phyloP scores from a whole-genome alignment of 2,888 invertebrate genomes.

The Cerceris ruficornis region DNA sequence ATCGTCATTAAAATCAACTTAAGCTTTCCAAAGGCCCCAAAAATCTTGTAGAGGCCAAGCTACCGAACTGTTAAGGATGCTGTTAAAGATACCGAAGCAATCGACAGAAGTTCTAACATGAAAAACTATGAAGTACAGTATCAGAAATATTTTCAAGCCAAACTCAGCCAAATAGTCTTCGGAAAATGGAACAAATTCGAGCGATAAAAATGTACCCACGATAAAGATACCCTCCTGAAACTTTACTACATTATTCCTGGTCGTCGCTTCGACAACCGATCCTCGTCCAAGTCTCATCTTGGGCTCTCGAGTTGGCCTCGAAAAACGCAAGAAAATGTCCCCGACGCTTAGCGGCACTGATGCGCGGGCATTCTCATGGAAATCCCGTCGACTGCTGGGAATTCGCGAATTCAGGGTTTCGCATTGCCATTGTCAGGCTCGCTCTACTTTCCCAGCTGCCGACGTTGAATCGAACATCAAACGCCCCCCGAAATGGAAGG shows the following conservation, averaged over 20 bases:
- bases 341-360: slow-evolving; percentile 11
- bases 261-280: slow-evolving; percentile 2
- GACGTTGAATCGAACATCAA: slow-evolving; percentile 7
- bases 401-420: slow-evolving; percentile 32
- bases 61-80: too few relatives aligned
- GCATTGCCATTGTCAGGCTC: slow-evolving; percentile 19
- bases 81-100: too few relatives aligned
- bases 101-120: too few relatives aligned
- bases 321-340: slow-evolving; percentile 17
- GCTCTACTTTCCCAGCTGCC: slow-evolving; percentile 19
- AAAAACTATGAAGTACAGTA: too few relatives aligned
- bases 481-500: slow-evolving; percentile 3
- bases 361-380: slow-evolving; percentile 42
- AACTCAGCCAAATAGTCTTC: slow-evolving; percentile 17
- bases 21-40: too few relatives aligned
- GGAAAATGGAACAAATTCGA: slow-evolving; percentile 18
- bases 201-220: too few relatives aligned
- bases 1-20: too few relatives aligned
- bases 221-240: too few relatives aligned
- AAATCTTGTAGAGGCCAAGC: too few relatives aligned
- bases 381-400: slow-evolving; percentile 24
- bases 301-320: not conserved
- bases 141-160: too few relatives aligned
- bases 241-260: slow-evolving; percentile 21
- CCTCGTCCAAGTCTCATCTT: slow-evolving; percentile 9